phyloP scores from a whole-genome alignment of 2,888 invertebrate species.

The Atrina japonica region DNA sequence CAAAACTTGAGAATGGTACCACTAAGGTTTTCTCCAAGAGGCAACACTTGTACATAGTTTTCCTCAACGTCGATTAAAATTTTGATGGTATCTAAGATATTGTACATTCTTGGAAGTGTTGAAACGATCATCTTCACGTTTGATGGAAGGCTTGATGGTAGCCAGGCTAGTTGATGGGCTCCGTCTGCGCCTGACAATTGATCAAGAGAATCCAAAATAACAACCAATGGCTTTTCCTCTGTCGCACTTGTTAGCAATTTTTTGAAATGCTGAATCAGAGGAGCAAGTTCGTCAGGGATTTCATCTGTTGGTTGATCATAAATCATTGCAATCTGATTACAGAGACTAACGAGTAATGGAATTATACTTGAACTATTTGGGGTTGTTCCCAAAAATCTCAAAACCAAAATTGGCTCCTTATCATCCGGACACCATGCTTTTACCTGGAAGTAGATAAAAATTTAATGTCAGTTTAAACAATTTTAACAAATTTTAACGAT shows the following conservation, averaged over 20 bases:
- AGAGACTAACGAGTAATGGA: slow-evolving; percentile 96
- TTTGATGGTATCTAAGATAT: slow-evolving; percentile 69
- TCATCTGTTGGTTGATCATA: slow-evolving; percentile 84
- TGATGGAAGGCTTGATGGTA: slow-evolving; percentile 93
- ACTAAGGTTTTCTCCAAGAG: slow-evolving; percentile 94
- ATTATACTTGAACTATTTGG: slow-evolving; percentile 97
- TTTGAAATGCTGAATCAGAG: slow-evolving; percentile 97
- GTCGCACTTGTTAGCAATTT: slow-evolving; percentile 87
- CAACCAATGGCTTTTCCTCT: slow-evolving; percentile 87
- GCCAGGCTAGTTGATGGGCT: slow-evolving; percentile 97
- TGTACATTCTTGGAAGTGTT: slow-evolving; percentile 73
- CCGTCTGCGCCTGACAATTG: slow-evolving; percentile 96
- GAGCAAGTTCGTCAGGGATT: slow-evolving; percentile 97
- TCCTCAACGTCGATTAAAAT: slow-evolving; percentile 68
- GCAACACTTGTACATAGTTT: slow-evolving; percentile 73
- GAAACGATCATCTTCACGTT: slow-evolving; percentile 96
- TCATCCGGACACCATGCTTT: slow-evolving; percentile 57
- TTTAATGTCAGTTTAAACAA: too few relatives aligned
- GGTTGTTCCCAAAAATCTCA: slow-evolving; percentile 97
- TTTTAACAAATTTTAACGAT: not conserved
- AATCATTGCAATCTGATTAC: slow-evolving; percentile 90
- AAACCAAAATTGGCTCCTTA: slow-evolving; percentile 88
- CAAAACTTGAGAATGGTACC: slow-evolving; percentile 93
- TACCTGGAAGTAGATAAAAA: slow-evolving; percentile 47
- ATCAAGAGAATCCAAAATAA: slow-evolving; percentile 98